phyloP scores from a whole-genome alignment of 2,113 vertebrate genomes.

The Dascyllus trimaculatus region DNA sequence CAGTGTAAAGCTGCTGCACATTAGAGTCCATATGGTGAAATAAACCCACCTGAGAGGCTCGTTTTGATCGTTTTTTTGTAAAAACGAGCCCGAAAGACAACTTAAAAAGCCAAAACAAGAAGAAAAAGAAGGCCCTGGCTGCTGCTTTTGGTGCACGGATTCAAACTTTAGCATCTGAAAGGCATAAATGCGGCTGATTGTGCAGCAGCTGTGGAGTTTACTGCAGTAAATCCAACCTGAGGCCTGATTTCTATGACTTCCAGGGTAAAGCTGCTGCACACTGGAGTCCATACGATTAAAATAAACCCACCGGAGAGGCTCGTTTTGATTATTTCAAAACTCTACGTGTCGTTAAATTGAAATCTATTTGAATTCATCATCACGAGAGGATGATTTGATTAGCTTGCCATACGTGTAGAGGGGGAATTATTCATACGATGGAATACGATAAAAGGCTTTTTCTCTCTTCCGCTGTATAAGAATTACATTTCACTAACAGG shows the following conservation, averaged over 20 bases:
- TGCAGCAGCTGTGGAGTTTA: no score
- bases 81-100: no score
- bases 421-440: constrained; percentile 64
- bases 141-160: no score
- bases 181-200: no score
- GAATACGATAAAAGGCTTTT: constrained; percentile 57
- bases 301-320: constrained; percentile 35
- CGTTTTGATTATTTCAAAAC: background rate
- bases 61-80: no score
- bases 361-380: constrained; percentile 62
- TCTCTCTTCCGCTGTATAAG: constrained; percentile 44
- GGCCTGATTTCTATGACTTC: no score
- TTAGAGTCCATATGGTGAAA: no score
- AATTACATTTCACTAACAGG: constrained; percentile 75
- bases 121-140: no score
- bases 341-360: constrained; percentile 34
- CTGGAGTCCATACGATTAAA: constrained; percentile 31
- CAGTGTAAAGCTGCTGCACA: background rate
- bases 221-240: no score
- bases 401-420: constrained; percentile 48
- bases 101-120: no score
- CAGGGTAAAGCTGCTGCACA: background rate
- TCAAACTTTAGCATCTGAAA: no score
- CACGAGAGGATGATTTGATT: constrained; percentile 66
- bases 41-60: no score